phyloP scores from a whole-genome alignment of 2,888 invertebrate species.

The Limulus polyphemus region DNA sequence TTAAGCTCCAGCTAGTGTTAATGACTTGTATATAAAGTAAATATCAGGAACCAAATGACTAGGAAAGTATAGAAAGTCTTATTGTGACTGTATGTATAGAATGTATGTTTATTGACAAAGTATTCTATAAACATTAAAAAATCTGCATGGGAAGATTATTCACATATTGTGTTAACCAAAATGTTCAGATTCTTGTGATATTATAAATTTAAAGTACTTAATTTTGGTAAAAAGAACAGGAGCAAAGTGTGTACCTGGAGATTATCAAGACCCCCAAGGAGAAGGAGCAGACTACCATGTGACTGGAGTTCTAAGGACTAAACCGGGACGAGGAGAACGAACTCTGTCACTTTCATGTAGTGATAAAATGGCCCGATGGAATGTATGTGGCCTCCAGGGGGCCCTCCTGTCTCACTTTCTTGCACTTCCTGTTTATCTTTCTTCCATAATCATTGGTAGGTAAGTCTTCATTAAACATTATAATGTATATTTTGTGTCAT shows the following conservation, averaged over 20 bases:
- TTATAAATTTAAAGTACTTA: too few species aligned
- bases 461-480: conserved; percentile 31
- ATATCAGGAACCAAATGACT: too few species aligned
- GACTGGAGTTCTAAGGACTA: conserved; percentile 59
- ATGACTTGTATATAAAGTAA: too few species aligned
- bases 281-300: conserved; percentile 53
- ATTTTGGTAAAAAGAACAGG: conserved; percentile 57
- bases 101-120: too few species aligned
- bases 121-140: too few species aligned
- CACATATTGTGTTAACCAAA: too few species aligned
- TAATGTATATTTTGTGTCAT: too few species aligned
- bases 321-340: conserved; percentile 79
- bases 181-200: too few species aligned
- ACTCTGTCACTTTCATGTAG: conserved; percentile 85
- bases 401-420: conserved; percentile 58
- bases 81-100: too few species aligned
- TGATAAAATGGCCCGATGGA: conserved; percentile 86
- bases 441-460: conserved; percentile 56
- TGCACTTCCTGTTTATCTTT: conserved; percentile 52
- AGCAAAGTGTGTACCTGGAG: conserved; percentile 59
- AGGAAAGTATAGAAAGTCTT: too few species aligned
- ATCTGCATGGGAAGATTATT: too few species aligned
- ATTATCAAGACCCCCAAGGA: conserved; percentile 46
- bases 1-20: too few species aligned
- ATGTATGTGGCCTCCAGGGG: conserved; percentile 68